Percentiles rank a stretch among this genome's conserved stretches.
Evolutionary conservation across 2,888 invertebrate genomes (phyloP).

Genomic region (Eurytoma californica): DNA sequence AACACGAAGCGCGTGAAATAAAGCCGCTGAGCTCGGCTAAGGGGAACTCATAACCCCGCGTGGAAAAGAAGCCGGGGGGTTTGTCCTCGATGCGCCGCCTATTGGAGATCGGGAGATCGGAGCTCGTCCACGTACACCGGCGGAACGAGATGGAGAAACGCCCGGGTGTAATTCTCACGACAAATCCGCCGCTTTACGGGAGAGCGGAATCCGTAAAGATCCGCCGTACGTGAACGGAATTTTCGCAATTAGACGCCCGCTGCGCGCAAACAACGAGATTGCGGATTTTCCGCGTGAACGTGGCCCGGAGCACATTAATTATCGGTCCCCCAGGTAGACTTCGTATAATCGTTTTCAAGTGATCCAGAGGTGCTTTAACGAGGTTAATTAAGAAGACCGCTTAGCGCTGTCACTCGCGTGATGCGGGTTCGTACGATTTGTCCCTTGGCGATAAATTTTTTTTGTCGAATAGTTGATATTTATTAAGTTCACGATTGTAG

Average conservation of each 20-base stretch:
- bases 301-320: slow-evolving; percentile 15
- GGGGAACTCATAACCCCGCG: neutral
- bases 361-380: slow-evolving; percentile 15
- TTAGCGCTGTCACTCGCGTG: neutral
- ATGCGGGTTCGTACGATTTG: neutral
- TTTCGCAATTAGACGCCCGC: slow-evolving; percentile 30
- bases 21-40: neutral
- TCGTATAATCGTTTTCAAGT: slow-evolving; percentile 12
- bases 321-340: neutral
- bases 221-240: slow-evolving; percentile 37
- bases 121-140: neutral
- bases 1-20: neutral
- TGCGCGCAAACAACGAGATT: neutral
- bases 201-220: neutral
- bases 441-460: neutral
- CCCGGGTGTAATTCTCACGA: slow-evolving; percentile 4
- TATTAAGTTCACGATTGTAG: neutral
- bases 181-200: slow-evolving; percentile 8
- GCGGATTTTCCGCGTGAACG: slow-evolving; percentile 3
- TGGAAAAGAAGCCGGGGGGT: neutral
- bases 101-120: neutral
- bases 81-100: too few relatives aligned
- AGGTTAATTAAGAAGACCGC: neutral
- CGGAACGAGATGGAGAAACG: neutral
- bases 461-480: neutral